Evolutionary conservation across 2,888 invertebrate species (phyloP).

Genomic region (Phasia obesa): DNA sequence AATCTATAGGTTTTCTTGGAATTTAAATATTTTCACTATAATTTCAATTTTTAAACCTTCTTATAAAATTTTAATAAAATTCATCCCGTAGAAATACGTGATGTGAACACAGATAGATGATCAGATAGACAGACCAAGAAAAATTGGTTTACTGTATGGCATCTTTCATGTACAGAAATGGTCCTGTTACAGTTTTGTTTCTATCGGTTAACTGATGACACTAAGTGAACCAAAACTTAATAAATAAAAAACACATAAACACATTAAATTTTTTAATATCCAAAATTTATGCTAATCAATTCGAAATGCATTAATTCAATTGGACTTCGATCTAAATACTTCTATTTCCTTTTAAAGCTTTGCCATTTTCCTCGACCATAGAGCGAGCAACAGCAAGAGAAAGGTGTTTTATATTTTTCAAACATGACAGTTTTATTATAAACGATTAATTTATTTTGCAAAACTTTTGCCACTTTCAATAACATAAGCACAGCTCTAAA

Average conservation of each 20-base stretch:
- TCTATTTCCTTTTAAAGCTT: constrained; percentile 9
- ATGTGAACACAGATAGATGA: no score
- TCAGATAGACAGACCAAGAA: no score
- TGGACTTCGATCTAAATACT: constrained; percentile 18
- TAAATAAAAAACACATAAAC: not conserved
- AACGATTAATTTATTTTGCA: constrained; percentile 47
- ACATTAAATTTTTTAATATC: not conserved
- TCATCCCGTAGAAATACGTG: no score
- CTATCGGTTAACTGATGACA: not conserved
- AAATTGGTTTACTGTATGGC: no score
- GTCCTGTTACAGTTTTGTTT: no score
- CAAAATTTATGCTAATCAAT: constrained; percentile 12
- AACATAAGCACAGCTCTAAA: constrained; percentile 4
- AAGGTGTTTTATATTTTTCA: constrained; percentile 44
- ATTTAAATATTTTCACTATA: no score
- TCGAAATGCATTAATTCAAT: constrained; percentile 20
- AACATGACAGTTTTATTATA: constrained; percentile 65
- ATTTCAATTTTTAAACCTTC: no score
- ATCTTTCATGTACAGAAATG: no score
- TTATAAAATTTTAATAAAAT: no score
- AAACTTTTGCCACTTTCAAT: constrained; percentile 53
- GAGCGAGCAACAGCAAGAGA: constrained; percentile 18
- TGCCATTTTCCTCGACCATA: constrained; percentile 14
- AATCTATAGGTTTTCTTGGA: no score
- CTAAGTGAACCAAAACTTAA: not conserved